Conservation (phyloP, 2,888 invertebrate species). For the Drepana falcataria region DNA sequence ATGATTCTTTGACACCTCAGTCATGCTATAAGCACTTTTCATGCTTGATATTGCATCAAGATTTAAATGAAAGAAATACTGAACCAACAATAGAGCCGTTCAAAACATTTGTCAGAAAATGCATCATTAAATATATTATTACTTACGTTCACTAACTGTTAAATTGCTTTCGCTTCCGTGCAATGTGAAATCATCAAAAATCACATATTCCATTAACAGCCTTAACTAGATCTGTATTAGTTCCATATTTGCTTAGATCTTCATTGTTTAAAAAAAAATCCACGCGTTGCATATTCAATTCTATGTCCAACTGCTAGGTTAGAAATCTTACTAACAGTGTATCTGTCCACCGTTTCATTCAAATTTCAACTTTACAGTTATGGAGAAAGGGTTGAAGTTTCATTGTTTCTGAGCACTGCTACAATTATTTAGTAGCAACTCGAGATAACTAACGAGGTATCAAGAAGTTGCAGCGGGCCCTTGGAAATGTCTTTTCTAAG, state of each 20-base stretch:
- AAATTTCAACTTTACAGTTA: slow-evolving; percentile 22
- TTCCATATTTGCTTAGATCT: slow-evolving; percentile 20
- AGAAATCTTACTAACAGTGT: slow-evolving; percentile 36
- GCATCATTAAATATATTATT: slow-evolving; percentile 55
- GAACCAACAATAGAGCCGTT: slow-evolving; percentile 31
- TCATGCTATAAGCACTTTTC: no score
- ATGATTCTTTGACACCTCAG: no score
- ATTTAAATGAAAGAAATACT: slow-evolving; percentile 27
- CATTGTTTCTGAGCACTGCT: slow-evolving; percentile 37
- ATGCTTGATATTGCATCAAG: no score
- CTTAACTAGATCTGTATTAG: slow-evolving; percentile 21
- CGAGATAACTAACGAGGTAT: slow-evolving; percentile 72
- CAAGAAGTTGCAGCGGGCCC: slow-evolving; percentile 55
- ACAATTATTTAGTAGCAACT: slow-evolving; percentile 68
- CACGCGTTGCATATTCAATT: slow-evolving; percentile 37
- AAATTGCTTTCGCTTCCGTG: slow-evolving; percentile 60
- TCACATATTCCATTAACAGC: slow-evolving; percentile 22
- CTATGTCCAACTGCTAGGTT: slow-evolving; percentile 44
- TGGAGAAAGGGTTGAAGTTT: slow-evolving; percentile 20
- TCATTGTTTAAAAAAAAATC: slow-evolving; percentile 24
- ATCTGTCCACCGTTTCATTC: slow-evolving; percentile 3
- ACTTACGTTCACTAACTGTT: slow-evolving; percentile 56
- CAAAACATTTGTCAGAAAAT: slow-evolving; percentile 54
- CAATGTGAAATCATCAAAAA: slow-evolving; percentile 39
- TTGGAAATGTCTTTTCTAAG: slow-evolving; percentile 65